These are phyloP conservation scores for Crossocerus cetratus DNA, from an alignment of 2,888 invertebrate genomes.

Conservation along the genomic window DNA sequence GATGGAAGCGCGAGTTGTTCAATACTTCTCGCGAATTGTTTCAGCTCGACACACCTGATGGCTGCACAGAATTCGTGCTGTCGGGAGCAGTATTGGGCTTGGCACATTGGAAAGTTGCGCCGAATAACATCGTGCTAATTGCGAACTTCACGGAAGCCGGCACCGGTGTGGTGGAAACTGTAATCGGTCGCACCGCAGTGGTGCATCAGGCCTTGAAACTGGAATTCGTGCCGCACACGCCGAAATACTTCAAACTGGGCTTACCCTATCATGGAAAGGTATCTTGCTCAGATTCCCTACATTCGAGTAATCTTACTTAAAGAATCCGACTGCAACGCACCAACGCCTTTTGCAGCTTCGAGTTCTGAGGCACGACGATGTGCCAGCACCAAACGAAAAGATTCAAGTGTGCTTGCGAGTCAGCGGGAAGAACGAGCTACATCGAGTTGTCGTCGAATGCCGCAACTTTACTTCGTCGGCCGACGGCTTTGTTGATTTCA, in stretches of 20 bases:
- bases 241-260: conserved; percentile 83
- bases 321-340: neutral
- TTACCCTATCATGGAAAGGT: conserved; percentile 85
- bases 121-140: conserved; percentile 73
- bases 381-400: conserved; percentile 71
- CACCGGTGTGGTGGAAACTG: conserved; percentile 82
- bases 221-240: conserved; percentile 80
- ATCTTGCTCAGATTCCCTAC: conserved; percentile 9
- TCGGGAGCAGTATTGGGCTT: conserved; percentile 71
- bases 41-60: conserved; percentile 65
- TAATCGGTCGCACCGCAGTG: conserved; percentile 80
- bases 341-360: conserved; percentile 61
- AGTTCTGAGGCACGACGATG: conserved; percentile 71
- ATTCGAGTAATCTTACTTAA: neutral
- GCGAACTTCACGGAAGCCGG: conserved; percentile 80
- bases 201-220: conserved; percentile 80
- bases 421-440: conserved; percentile 71
- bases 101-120: conserved; percentile 71
- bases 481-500: conserved; percentile 73
- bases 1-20: too few species aligned
- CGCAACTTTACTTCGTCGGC: conserved; percentile 72
- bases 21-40: neutral
- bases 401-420: conserved; percentile 73
- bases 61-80: conserved; percentile 73
- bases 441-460: conserved; percentile 71